phyloP scores from a whole-genome alignment of 1,140 invertebrate species.

The Diachasmimorpha longicaudata region DNA sequence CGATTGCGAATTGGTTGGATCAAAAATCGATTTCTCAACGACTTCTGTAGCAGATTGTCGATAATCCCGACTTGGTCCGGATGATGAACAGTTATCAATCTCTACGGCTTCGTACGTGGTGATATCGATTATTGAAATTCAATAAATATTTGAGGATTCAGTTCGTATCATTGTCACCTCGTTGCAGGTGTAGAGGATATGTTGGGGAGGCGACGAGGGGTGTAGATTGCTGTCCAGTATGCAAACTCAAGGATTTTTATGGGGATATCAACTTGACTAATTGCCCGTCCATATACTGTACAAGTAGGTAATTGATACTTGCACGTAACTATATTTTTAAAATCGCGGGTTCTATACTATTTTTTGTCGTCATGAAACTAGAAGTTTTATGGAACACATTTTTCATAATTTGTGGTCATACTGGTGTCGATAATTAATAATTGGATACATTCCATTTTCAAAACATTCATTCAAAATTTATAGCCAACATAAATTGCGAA shows the following conservation, averaged over 20 bases:
- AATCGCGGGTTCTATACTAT: background rate
- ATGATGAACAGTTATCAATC: too few species aligned
- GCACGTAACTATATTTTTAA: background rate
- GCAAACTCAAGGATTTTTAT: conserved; percentile 7
- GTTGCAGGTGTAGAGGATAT: background rate
- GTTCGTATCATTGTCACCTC: background rate
- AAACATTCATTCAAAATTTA: background rate
- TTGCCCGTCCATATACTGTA: conserved; percentile 9
- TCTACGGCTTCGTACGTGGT: background rate
- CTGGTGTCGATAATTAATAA: background rate
- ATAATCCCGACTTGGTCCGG: too few species aligned
- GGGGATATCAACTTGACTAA: conserved; percentile 20
- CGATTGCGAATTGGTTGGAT: background rate
- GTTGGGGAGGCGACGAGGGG: background rate
- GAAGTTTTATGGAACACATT: background rate
- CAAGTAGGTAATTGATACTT: background rate
- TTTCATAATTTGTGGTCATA: background rate
- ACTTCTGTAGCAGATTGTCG: background rate
- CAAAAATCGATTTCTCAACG: background rate
- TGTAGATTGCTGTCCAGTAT: background rate
- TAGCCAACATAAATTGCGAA: background rate
- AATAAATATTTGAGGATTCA: background rate
- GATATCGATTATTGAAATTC: background rate
- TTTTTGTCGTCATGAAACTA: background rate
- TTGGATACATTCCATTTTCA: background rate